Conservation (phyloP, 2,113 vertebrate genomes). For the Zeus faber region DNA sequence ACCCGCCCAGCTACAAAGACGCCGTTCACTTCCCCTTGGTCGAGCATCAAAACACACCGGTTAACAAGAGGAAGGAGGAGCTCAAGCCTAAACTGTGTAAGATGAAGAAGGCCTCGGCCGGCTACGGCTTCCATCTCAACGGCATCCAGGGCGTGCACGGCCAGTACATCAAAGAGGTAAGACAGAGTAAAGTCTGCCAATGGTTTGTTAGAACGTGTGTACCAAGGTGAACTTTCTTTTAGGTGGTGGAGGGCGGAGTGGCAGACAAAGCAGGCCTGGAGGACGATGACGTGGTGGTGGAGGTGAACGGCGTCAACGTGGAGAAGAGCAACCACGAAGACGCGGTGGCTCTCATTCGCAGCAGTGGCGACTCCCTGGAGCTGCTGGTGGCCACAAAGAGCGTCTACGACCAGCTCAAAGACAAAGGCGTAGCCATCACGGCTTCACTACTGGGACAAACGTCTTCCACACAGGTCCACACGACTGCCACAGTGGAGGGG, state of each 20-base stretch:
- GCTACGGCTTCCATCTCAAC: slow-evolving; percentile 90
- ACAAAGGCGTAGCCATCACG: slow-evolving; percentile 74
- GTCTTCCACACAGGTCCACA: slow-evolving; percentile 23
- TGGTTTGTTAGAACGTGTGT: neutral
- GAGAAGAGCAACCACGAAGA: slow-evolving; percentile 76
- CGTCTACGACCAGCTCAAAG: slow-evolving; percentile 78
- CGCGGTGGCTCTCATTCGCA: slow-evolving; percentile 79
- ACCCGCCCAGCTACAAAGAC: slow-evolving; percentile 57
- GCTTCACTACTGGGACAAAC: slow-evolving; percentile 52
- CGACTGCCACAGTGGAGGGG: neutral
- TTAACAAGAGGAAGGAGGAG: slow-evolving; percentile 35
- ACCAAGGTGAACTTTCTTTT: slow-evolving; percentile 7
- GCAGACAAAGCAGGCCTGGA: slow-evolving; percentile 82
- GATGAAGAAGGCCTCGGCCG: slow-evolving; percentile 77
- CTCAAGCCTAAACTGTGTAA: slow-evolving; percentile 85
- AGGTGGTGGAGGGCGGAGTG: slow-evolving; percentile 80
- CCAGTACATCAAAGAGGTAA: slow-evolving; percentile 84
- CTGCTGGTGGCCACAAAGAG: slow-evolving; percentile 80
- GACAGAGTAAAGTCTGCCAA: neutral
- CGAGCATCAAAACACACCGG: slow-evolving; percentile 1
- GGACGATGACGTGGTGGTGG: slow-evolving; percentile 82
- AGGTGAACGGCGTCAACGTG: slow-evolving; percentile 86
- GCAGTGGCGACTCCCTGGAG: slow-evolving; percentile 69
- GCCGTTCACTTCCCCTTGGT: slow-evolving; percentile 27
- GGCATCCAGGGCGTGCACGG: slow-evolving; percentile 77